Evolutionary conservation across 2,888 invertebrate species (phyloP).

Genomic region (Drosophila nr. medialis): DNA sequence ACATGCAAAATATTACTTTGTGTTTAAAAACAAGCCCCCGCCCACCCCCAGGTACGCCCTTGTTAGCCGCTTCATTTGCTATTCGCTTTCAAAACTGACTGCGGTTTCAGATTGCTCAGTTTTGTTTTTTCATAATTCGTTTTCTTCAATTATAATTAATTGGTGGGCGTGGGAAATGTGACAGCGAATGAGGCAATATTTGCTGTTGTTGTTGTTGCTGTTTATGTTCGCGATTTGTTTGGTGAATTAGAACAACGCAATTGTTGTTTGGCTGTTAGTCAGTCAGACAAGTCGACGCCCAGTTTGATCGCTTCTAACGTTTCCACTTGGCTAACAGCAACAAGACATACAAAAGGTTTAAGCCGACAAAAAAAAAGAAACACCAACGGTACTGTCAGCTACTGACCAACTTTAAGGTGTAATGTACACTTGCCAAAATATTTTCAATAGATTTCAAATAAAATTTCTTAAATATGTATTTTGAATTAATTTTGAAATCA

Average conservation of each 20-base stretch:
- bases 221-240: constrained; percentile 56
- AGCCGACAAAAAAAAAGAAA: not conserved
- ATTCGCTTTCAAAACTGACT: constrained; percentile 27
- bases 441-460: not conserved
- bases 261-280: constrained; percentile 42
- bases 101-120: constrained; percentile 54
- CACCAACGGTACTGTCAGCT: constrained; percentile 15
- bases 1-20: constrained; percentile 11
- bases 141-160: constrained; percentile 71
- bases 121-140: constrained; percentile 1
- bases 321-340: constrained; percentile 10
- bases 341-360: not conserved
- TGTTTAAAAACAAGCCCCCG: not conserved
- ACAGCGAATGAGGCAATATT: constrained; percentile 48
- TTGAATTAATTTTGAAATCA: not conserved
- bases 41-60: not conserved
- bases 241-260: constrained; percentile 69
- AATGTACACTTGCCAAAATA: constrained; percentile 13
- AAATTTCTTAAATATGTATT: not conserved
- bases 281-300: constrained; percentile 34
- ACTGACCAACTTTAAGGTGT: not conserved
- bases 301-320: not conserved
- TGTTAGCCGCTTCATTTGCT: constrained; percentile 66
- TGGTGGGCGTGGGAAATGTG: constrained; percentile 66
- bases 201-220: constrained; percentile 20